phyloP scores from a whole-genome alignment of 2,888 invertebrate genomes.

The Napeogenes inachia region DNA sequence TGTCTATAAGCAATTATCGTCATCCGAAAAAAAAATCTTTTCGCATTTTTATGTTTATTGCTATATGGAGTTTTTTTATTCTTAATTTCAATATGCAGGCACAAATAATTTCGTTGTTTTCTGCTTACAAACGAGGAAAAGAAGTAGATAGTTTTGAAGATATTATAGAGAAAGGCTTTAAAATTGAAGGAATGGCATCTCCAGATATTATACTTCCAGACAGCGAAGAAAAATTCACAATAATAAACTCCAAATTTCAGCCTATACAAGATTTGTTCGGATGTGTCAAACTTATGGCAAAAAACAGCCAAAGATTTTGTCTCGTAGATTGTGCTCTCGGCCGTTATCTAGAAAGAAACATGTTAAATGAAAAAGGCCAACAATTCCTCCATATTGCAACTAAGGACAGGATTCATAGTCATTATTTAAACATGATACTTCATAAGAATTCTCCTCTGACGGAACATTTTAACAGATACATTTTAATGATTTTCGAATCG shows the following conservation, averaged over 20 bases:
- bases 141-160: conserved; percentile 68
- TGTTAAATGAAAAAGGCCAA: conserved; percentile 56
- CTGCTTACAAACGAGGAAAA: conserved; percentile 59
- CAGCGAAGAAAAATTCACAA: conserved; percentile 49
- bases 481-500: conserved; percentile 55
- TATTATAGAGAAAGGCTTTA: conserved; percentile 58
- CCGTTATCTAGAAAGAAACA: conserved; percentile 52
- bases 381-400: conserved; percentile 62
- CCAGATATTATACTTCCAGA: conserved; percentile 66
- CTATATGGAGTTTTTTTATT: conserved; percentile 64
- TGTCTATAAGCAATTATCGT: conserved; percentile 50
- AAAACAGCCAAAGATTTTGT: conserved; percentile 57
- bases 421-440: conserved; percentile 56
- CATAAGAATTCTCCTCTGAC: conserved; percentile 57
- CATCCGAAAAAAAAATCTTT: conserved; percentile 52
- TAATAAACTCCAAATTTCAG: conserved; percentile 55
- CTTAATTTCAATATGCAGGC: conserved; percentile 66
- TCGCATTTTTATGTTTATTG: conserved; percentile 53
- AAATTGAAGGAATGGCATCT: conserved; percentile 62
- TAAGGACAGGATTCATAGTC: conserved; percentile 60
- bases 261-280: conserved; percentile 44
- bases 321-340: conserved; percentile 64
- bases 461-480: conserved; percentile 47
- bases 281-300: conserved; percentile 51
- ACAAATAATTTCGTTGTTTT: conserved; percentile 63